A percentile compares a stretch with the other conserved stretches of the same genome.
These are phyloP conservation scores for Parapsyche elsis DNA, from an alignment of 1,140 invertebrate species.

Conservation along the genomic window DNA sequence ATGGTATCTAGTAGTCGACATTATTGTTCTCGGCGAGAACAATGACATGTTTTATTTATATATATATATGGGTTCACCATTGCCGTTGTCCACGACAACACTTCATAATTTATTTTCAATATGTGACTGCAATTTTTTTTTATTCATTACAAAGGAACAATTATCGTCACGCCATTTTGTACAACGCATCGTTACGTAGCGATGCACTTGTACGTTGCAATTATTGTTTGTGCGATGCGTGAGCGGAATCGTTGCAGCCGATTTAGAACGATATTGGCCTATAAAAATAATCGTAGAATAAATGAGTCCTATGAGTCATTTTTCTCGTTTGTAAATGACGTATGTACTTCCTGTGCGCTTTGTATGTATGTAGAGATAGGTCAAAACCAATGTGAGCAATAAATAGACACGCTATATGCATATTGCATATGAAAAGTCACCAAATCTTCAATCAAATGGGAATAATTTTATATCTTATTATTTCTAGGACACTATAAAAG, in stretches of 20 bases:
- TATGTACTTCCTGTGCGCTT: too few species aligned
- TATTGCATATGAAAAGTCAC: too few species aligned
- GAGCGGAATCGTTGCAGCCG: not conserved
- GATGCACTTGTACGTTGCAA: slow-evolving; percentile 26
- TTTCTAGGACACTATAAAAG: too few species aligned
- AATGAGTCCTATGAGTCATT: too few species aligned
- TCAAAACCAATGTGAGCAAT: too few species aligned
- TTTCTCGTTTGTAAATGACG: too few species aligned
- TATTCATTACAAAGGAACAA: slow-evolving; percentile 18
- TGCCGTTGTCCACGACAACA: slow-evolving; percentile 15
- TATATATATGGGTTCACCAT: slow-evolving; percentile 3
- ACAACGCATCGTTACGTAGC: slow-evolving; percentile 44
- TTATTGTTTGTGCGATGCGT: not conserved
- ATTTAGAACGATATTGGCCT: too few species aligned
- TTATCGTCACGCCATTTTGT: slow-evolving; percentile 42
- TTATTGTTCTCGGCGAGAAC: slow-evolving; percentile 22
- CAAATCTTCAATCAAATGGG: too few species aligned
- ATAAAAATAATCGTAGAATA: too few species aligned
- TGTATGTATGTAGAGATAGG: too few species aligned
- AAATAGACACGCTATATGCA: too few species aligned
- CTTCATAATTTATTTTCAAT: slow-evolving; percentile 42
- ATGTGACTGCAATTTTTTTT: slow-evolving; percentile 37
- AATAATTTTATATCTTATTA: too few species aligned
- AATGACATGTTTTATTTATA: slow-evolving; percentile 31
- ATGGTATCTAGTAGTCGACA: not conserved